Base-by-base conservation (phyloP, 1,140 invertebrate genomes). In the Oryctes rhinoceros region DNA sequence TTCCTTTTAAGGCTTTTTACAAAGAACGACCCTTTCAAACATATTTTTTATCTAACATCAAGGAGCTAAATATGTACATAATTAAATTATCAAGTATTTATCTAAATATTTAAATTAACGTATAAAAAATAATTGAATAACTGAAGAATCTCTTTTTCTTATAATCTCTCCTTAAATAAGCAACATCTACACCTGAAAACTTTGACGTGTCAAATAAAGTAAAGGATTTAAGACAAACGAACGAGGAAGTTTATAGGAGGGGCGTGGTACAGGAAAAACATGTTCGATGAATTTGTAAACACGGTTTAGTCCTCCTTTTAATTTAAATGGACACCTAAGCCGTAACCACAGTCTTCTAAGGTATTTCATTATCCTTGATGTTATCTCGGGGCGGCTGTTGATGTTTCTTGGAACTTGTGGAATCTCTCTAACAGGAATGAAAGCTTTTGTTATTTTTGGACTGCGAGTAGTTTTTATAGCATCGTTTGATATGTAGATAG, bases 231-330 rank as follows among this genome's bases (percentile, higher is more conserved):
- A 71, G 65, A 35, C 18, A 30, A 1, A 71, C 37, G 24, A 7
- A n/a, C 15, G 53, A 30, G 18, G 24, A 37, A 35, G 65, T 67
- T 67, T 67, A 13, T 15, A 35, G 24, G 65, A 24, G 9, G 65
- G 65, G 65, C 7, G 65, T 71, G 65, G 65, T 24, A 71, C 65
- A 35, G 20, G 24, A 35, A 6, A 10, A 71, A 71, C 65, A 71
- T 71, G 65, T 37, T 35, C 65, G 24, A 71, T 71, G 24, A 71
- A 71, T 71, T 71, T 71, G 65, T 71, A 71, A 71, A 71, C 65
- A 71, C 35, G 65, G 65, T 71, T 71, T 71, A 71, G 37, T 71
- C 35, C 24, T 35, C 9, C 24, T 71, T 24, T 35, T 71, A 71
- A 71, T 71, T 71, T 71, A 71, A 71, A 15, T 71, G 20, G 65